These are phyloP conservation scores for Portevinia maculata DNA, from an alignment of 2,888 invertebrate genomes.

Conservation along the genomic window DNA sequence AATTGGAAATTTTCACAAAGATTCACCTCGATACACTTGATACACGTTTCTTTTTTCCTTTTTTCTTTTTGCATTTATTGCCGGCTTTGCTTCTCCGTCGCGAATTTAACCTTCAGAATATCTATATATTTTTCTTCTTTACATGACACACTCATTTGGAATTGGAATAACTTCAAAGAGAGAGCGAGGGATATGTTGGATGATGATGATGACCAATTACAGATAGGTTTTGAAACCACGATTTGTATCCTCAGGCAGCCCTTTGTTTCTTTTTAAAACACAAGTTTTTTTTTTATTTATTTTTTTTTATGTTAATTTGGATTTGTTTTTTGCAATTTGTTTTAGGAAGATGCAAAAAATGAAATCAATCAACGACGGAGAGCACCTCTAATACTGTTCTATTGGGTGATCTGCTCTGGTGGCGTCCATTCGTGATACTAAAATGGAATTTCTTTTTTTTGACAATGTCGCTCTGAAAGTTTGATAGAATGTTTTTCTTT, in stretches of 20 bases:
- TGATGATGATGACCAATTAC: constrained; percentile 22
- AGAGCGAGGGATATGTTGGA: constrained; percentile 12
- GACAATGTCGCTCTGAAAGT: constrained; percentile 55
- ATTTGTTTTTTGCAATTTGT: not conserved
- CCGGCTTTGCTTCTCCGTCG: constrained; percentile 57
- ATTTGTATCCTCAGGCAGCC: not conserved
- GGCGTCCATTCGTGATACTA: constrained; percentile 73
- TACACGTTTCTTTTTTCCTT: constrained; percentile 38
- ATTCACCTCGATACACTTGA: constrained; percentile 37
- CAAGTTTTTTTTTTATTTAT: not conserved
- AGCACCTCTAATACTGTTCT: constrained; percentile 57
- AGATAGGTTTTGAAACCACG: constrained; percentile 43
- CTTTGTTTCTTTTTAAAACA: not conserved
- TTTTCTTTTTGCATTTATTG: constrained; percentile 44
- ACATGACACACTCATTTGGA: constrained; percentile 51
- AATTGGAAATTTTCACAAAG: constrained; percentile 26
- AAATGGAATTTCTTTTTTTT: constrained; percentile 37
- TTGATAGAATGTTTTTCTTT: constrained; percentile 46
- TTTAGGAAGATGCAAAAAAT: constrained; percentile 6
- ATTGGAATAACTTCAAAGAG: constrained; percentile 27
- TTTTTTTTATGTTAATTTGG: not conserved
- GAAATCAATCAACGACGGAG: constrained; percentile 54
- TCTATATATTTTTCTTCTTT: constrained; percentile 29
- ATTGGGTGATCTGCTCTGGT: constrained; percentile 52
- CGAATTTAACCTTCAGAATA: constrained; percentile 63